These are phyloP conservation scores for Andrena haemorrhoa DNA, from an alignment of 2,888 invertebrate genomes.

Conservation along the genomic window DNA sequence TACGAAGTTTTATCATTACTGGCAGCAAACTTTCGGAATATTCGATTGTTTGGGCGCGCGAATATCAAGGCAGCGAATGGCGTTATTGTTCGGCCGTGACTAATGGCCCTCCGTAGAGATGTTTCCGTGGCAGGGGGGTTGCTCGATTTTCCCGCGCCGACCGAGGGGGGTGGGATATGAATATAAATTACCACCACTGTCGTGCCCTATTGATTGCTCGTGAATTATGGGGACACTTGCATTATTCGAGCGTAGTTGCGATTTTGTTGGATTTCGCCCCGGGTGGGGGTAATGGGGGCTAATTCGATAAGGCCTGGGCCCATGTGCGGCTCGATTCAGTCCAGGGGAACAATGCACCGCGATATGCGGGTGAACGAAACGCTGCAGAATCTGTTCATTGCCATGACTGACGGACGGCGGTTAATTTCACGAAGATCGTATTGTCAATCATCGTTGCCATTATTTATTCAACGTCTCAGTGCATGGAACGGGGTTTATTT, in stretches of 20 bases:
- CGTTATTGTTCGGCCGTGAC: constrained; percentile 44
- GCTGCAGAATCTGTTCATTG: background rate
- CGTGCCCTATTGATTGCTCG: constrained; percentile 42
- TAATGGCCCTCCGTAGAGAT: constrained; percentile 46
- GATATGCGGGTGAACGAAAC: background rate
- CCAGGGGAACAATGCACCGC: background rate
- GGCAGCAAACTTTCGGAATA: background rate
- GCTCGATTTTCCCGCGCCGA: constrained; percentile 35
- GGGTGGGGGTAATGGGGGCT: constrained; percentile 3
- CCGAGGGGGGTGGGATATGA: constrained; percentile 14
- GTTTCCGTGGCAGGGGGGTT: constrained; percentile 31
- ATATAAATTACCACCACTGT: constrained; percentile 43
- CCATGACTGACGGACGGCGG: constrained; percentile 12
- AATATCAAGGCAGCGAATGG: constrained; percentile 19
- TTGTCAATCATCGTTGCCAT: constrained; percentile 3
- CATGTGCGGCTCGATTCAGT: constrained; percentile 7
- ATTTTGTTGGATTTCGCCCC: constrained; percentile 33
- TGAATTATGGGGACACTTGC: constrained; percentile 44
- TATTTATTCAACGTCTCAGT: background rate
- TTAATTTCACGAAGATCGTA: constrained; percentile 19
- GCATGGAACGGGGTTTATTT: background rate
- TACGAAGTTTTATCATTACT: constrained; percentile 22
- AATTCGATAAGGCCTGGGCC: constrained; percentile 39
- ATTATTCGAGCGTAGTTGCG: constrained; percentile 26
- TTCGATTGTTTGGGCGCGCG: constrained; percentile 20